Conservation (phyloP, 2,113 vertebrate species). For the Papio anubis region DNA sequence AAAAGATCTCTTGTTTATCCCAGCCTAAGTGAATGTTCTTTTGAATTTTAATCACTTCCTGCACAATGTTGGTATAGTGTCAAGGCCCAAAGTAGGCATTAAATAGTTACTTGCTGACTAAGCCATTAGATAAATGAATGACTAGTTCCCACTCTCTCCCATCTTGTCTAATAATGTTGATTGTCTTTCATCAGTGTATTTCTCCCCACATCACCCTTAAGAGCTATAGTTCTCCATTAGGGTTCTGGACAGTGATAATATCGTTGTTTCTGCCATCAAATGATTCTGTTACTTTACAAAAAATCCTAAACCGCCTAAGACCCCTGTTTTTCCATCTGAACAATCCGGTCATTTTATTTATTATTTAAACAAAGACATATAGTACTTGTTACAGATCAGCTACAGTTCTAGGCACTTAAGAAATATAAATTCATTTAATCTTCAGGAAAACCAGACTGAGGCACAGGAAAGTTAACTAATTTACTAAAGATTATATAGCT, state of each 20-base stretch:
- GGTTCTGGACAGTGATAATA: neutral
- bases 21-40: neutral
- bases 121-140: constrained; percentile 8
- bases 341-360: neutral
- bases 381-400: neutral
- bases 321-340: neutral
- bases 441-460: neutral
- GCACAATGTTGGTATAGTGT: neutral
- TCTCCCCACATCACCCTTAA: neutral
- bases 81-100: neutral
- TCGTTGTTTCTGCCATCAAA: neutral
- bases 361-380: neutral
- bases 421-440: neutral
- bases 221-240: neutral
- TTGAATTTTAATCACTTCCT: neutral
- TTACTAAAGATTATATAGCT: neutral
- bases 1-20: neutral
- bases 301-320: neutral
- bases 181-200: neutral
- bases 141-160: neutral
- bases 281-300: neutral
- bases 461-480: neutral
- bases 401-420: neutral
- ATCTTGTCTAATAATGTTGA: neutral
- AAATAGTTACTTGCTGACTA: neutral